Evolutionary conservation across 1,140 invertebrate genomes (phyloP).

Genomic region (Leptinotarsa texana): DNA sequence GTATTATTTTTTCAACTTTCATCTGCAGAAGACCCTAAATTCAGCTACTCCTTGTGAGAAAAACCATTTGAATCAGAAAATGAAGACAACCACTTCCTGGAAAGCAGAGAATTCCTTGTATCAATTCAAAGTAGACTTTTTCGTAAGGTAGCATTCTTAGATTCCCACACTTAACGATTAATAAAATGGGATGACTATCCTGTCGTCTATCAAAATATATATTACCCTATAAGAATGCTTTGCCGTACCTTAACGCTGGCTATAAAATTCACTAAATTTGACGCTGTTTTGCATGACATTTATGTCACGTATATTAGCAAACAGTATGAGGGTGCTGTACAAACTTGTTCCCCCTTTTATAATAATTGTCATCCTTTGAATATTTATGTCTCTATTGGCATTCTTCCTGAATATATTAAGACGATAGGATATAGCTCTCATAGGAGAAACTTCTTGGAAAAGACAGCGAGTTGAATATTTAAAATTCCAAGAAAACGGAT

Average conservation of each 20-base stretch:
- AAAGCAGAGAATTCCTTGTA: no score
- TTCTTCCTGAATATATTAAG: not conserved
- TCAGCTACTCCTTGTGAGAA: no score
- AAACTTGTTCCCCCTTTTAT: slow-evolving; percentile 11
- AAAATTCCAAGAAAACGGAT: no score
- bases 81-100: no score
- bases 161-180: no score
- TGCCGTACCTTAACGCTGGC: not conserved
- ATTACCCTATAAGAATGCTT: not conserved
- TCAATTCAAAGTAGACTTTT: no score
- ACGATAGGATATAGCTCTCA: not conserved
- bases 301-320: not conserved
- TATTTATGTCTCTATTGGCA: slow-evolving; percentile 22
- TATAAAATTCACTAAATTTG: not conserved
- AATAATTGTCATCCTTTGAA: slow-evolving; percentile 17
- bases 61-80: no score
- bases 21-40: no score
- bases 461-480: no score
- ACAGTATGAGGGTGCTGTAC: not conserved
- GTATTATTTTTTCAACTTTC: no score
- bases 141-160: no score
- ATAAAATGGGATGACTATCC: not conserved
- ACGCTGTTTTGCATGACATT: not conserved
- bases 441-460: no score
- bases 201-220: not conserved